phyloP scores from a whole-genome alignment of 2,797 vertebrate species.

The Alectoris magna region DNA sequence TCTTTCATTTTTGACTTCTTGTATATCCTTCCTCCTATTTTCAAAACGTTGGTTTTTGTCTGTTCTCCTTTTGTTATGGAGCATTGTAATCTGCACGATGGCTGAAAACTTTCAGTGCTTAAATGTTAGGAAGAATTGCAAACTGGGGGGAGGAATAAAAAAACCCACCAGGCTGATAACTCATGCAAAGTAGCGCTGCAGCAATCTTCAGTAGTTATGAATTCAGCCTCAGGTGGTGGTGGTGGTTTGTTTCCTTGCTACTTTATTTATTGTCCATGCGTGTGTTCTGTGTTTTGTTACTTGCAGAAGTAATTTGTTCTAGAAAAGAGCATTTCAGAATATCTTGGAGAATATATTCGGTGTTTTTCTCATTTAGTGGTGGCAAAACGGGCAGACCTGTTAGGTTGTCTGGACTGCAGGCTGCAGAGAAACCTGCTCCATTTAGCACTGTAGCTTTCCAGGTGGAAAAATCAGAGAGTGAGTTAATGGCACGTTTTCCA shows the following conservation, averaged over 20 bases:
- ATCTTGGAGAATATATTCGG: conserved; percentile 1
- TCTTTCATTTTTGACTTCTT: background rate
- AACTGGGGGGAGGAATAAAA: background rate
- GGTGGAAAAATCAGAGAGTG: conserved; percentile 21
- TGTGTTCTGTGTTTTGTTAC: background rate
- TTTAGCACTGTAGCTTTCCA: conserved; percentile 26
- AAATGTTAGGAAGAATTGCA: background rate
- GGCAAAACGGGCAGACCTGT: background rate
- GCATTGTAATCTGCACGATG: background rate
- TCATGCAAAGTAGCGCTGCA: background rate
- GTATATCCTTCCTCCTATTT: accelerated
- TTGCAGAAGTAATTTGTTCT: conserved; percentile 18
- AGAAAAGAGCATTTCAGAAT: background rate
- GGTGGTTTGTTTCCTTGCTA: background rate
- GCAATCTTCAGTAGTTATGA: background rate
- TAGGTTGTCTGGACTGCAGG: background rate
- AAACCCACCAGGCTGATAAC: background rate
- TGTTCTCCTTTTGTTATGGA: background rate
- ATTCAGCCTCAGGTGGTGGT: background rate
- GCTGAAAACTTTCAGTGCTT: background rate
- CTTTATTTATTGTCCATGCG: background rate
- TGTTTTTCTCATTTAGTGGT: conserved; percentile 25
- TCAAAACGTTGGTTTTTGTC: background rate
- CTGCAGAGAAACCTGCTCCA: conserved; percentile 19
- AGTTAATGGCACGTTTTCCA: conserved; percentile 43